These are phyloP conservation scores for Drosophila gunungcola DNA, from an alignment of 1,140 invertebrate genomes.

Conservation along the genomic window DNA sequence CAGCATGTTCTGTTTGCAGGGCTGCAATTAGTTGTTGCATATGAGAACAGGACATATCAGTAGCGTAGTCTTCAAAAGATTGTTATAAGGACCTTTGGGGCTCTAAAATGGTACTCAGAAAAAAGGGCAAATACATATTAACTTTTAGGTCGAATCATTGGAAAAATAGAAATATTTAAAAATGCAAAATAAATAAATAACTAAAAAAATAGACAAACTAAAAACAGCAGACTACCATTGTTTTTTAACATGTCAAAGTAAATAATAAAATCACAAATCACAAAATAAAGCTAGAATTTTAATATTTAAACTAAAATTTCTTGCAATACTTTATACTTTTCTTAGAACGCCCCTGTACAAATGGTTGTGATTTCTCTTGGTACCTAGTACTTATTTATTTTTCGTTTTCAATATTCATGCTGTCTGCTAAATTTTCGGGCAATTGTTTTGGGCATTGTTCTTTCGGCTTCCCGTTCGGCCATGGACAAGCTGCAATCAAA, in stretches of 20 bases:
- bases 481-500: constrained; percentile 64
- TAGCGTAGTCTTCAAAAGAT: not conserved
- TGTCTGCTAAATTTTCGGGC: constrained; percentile 35
- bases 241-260: too few relatives aligned
- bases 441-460: constrained; percentile 46
- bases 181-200: too few relatives aligned
- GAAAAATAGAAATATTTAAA: too few relatives aligned
- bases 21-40: constrained; percentile 36
- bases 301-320: not conserved
- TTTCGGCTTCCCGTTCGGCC: constrained; percentile 25
- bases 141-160: too few relatives aligned
- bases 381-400: constrained; percentile 31
- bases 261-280: too few relatives aligned
- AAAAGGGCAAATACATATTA: too few relatives aligned
- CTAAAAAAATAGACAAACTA: too few relatives aligned
- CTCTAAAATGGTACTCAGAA: not conserved
- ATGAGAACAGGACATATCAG: not conserved
- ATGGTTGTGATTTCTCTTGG: constrained; percentile 3
- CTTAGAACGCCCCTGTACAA: constrained; percentile 5
- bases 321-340: not conserved
- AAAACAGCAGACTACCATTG: too few relatives aligned
- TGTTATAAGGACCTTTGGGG: too few relatives aligned
- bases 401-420: constrained; percentile 51
- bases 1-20: not conserved
- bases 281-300: too few relatives aligned